phyloP scores from a whole-genome alignment of 2,113 vertebrate genomes.

The Ochotona curzoniae region DNA sequence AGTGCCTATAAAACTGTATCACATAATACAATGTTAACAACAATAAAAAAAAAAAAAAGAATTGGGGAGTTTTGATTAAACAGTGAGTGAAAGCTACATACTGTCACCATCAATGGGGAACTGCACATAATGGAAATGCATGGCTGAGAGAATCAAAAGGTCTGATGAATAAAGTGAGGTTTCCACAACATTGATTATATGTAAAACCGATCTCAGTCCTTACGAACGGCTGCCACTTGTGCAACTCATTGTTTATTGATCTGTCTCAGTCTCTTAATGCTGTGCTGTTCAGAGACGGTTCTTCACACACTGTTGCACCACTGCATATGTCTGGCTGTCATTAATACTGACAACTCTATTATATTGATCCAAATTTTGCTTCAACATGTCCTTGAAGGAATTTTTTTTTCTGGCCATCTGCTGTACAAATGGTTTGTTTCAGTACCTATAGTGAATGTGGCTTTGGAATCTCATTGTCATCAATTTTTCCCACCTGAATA shows the following conservation, averaged over 20 bases:
- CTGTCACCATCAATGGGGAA: not conserved
- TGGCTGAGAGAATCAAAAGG: not conserved
- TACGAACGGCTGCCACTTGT: not conserved
- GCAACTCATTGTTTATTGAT: constrained; percentile 16
- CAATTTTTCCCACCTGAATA: constrained; percentile 12
- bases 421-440: not conserved
- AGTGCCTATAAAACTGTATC: no score
- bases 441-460: not conserved
- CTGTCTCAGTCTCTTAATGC: not conserved
- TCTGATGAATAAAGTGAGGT: constrained; percentile 13
- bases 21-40: no score
- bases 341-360: constrained; percentile 43
- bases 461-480: constrained; percentile 5
- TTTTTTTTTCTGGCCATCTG: constrained; percentile 12
- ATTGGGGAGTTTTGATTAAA: not conserved
- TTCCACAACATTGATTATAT: not conserved
- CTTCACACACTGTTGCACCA: not conserved
- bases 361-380: constrained; percentile 50
- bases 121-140: not conserved
- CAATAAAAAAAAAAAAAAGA: no score
- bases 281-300: not conserved
- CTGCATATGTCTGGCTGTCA: not conserved
- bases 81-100: not conserved
- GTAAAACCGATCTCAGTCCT: not conserved
- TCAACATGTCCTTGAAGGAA: not conserved